These are phyloP conservation scores for Hormaphis cornu DNA, from an alignment of 1,140 invertebrate species.

Conservation along the genomic window DNA sequence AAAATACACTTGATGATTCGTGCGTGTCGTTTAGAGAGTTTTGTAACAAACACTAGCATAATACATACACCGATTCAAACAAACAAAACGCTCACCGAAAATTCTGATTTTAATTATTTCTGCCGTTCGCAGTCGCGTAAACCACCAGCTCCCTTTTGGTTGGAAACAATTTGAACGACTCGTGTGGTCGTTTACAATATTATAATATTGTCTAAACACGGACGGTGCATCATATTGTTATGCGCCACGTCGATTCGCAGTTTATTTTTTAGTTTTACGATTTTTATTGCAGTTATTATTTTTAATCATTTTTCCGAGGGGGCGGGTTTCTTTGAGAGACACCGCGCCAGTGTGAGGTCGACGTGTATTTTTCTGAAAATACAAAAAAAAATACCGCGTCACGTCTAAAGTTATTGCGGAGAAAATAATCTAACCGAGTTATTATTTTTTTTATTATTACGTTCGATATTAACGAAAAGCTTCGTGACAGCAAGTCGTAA, in stretches of 20 bases:
- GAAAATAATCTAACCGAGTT: background rate
- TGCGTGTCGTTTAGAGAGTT: background rate
- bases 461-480: conserved; percentile 17
- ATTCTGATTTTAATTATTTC: conserved; percentile 4
- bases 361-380: background rate
- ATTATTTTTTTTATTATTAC: conserved; percentile 15
- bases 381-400: background rate
- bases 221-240: no score
- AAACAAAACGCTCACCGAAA: background rate
- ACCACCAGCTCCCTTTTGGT: background rate
- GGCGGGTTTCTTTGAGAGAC: no score
- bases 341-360: background rate
- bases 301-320: no score
- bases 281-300: no score
- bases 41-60: background rate
- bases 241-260: no score
- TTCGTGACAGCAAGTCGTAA: conserved; percentile 25
- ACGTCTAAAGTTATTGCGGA: background rate
- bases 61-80: background rate
- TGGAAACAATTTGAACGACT: background rate
- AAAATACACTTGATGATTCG: background rate
- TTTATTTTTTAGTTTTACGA: no score
- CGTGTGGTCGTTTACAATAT: background rate
- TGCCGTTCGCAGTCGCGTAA: background rate
- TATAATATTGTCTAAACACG: no score